These are phyloP conservation scores for Zeugodacus cucurbitae DNA, from an alignment of 1,140 invertebrate species.

Conservation along the genomic window DNA sequence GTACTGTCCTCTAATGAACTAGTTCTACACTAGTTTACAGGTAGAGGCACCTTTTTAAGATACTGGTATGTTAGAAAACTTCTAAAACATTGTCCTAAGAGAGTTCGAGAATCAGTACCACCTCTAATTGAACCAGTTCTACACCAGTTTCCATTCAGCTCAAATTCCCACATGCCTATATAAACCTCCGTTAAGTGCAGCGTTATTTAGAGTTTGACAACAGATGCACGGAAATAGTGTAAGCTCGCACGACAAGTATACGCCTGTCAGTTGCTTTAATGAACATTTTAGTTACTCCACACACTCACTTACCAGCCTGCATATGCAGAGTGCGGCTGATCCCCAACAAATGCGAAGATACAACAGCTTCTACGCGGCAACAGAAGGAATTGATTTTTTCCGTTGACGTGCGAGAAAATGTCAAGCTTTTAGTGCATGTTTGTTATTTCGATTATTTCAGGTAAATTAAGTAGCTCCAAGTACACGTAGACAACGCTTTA, in stretches of 20 bases:
- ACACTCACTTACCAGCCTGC: not conserved
- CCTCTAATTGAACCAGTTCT: no score
- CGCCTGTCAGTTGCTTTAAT: not conserved
- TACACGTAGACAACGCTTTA: not conserved
- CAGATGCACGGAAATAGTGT: not conserved
- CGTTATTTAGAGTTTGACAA: not conserved
- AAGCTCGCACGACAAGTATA: not conserved
- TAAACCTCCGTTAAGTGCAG: not conserved
- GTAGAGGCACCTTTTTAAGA: no score
- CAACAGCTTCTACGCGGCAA: not conserved
- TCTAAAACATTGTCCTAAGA: no score
- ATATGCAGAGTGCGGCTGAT: not conserved
- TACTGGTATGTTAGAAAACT: no score
- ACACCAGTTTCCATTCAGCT: no score
- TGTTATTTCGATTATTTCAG: slow-evolving; percentile 41
- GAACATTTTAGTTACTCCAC: not conserved
- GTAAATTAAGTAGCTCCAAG: slow-evolving; percentile 43
- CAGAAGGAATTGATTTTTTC: not conserved
- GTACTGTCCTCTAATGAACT: no score
- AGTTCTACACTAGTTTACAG: no score
- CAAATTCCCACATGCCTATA: no score
- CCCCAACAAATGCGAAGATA: not conserved
- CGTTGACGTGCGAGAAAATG: slow-evolving; percentile 25
- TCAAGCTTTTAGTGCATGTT: slow-evolving; percentile 28
- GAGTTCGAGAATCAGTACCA: no score